phyloP scores from a whole-genome alignment of 1,140 invertebrate genomes.

The Cydia strobilella region DNA sequence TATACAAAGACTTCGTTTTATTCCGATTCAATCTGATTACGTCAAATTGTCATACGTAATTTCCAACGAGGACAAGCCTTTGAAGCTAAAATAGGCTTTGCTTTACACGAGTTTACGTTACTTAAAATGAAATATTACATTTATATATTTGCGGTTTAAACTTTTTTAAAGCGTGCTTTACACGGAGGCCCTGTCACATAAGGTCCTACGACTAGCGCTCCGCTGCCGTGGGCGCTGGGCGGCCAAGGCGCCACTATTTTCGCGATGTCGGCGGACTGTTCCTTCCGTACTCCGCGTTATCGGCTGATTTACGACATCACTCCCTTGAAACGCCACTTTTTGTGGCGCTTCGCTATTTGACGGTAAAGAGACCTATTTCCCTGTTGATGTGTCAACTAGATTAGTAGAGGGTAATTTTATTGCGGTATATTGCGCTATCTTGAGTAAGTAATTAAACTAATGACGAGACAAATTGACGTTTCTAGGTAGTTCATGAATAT shows the following conservation, averaged over 20 bases:
- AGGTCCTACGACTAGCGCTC: slow-evolving; percentile 21
- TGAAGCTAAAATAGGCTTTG: too few species aligned
- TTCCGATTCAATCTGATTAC: too few species aligned
- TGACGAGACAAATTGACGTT: background rate
- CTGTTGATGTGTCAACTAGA: slow-evolving; percentile 15
- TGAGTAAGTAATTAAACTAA: background rate
- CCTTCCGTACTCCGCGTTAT: slow-evolving; percentile 47
- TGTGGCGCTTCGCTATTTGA: slow-evolving; percentile 36
- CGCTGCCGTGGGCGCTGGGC: background rate
- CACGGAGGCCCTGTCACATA: background rate
- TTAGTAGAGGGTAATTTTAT: background rate
- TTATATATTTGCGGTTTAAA: background rate
- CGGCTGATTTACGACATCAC: slow-evolving; percentile 49
- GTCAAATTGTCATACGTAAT: too few species aligned
- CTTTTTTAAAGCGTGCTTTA: background rate
- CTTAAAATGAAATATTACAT: background rate
- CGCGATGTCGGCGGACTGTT: slow-evolving; percentile 41
- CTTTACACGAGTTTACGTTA: too few species aligned
- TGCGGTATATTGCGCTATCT: background rate
- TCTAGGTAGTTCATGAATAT: too few species aligned
- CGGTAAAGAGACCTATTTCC: slow-evolving; percentile 29
- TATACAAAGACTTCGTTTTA: too few species aligned
- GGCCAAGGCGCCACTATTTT: slow-evolving; percentile 42
- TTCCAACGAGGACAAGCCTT: too few species aligned
- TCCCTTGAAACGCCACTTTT: slow-evolving; percentile 43